Conservation (phyloP, 2,797 vertebrate species). For the Clarias fuscus region DNA sequence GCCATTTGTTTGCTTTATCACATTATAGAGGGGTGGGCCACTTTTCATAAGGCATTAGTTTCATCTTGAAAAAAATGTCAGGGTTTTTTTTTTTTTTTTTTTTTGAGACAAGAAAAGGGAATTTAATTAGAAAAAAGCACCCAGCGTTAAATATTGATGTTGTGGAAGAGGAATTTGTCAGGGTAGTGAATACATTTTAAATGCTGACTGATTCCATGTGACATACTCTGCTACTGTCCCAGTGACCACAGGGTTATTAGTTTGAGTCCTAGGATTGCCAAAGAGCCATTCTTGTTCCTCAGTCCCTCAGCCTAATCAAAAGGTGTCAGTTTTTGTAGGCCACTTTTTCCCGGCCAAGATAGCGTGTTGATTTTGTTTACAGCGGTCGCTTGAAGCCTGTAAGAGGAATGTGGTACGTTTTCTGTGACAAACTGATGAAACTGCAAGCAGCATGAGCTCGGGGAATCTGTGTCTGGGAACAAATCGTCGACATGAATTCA, state of each 20-base stretch:
- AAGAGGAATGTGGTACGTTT: conserved; percentile 34
- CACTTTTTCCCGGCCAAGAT: neutral
- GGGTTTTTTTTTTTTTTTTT: conserved; percentile 44
- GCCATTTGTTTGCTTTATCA: conserved; percentile 61
- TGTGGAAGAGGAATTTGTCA: conserved; percentile 20
- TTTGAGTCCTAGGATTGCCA: conserved; percentile 11
- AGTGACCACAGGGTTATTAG: neutral
- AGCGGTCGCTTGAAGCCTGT: conserved; percentile 19
- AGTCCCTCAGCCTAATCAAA: conserved; percentile 2
- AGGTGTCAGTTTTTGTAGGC: conserved; percentile 7
- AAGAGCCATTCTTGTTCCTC: conserved; percentile 10
- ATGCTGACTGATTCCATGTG: conserved; percentile 1
- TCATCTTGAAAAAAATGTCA: conserved; percentile 53
- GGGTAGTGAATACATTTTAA: conserved; percentile 22
- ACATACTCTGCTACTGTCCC: neutral
- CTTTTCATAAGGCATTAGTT: conserved; percentile 58
- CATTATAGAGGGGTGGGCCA: conserved; percentile 48
- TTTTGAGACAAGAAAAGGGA: conserved; percentile 34
- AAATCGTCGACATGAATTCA: conserved; percentile 75
- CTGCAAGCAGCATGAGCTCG: conserved; percentile 62
- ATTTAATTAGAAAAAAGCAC: conserved; percentile 52
- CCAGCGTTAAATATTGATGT: conserved; percentile 44
- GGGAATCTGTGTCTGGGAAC: conserved; percentile 69
- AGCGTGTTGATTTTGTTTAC: conserved; percentile 20
- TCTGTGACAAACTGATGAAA: conserved; percentile 57